Percentiles rank a stretch among this genome's conserved stretches.
Conservation (phyloP, 92 coral and sea anemone species). For the Phenganax stokvisi region DNA sequence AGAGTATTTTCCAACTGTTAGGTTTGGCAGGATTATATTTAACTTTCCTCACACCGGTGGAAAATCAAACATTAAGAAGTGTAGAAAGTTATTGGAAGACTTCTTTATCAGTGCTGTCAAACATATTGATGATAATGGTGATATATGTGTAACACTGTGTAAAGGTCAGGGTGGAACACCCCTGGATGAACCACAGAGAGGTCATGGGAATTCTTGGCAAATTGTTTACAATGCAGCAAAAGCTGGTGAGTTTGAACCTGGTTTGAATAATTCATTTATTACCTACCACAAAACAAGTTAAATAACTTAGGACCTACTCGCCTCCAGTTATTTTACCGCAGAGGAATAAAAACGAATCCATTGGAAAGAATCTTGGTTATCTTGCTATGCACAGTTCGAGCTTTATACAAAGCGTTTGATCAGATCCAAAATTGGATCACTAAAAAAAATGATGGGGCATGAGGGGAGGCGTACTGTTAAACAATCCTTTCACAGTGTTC, state of each 20-base stretch:
- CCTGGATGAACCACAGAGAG: constrained; percentile 64
- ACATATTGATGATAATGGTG: constrained; percentile 57
- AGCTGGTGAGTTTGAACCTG: constrained; percentile 53
- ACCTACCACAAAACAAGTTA: neutral
- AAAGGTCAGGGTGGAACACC: constrained; percentile 99
- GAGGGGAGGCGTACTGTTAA: too few species aligned
- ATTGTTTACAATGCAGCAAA: constrained; percentile 87
- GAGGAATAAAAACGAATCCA: too few species aligned
- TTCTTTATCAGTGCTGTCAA: constrained; percentile 74
- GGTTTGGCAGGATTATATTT: constrained; percentile 73
- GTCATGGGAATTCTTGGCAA: constrained; percentile 90
- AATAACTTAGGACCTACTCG: too few species aligned
- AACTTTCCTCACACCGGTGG: constrained; percentile 97
- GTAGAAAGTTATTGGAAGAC: constrained; percentile 64
- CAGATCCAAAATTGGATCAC: too few species aligned
- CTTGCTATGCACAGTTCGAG: too few species aligned
- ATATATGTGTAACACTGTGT: constrained; percentile 84
- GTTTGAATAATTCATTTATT: neutral
- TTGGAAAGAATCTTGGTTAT: too few species aligned
- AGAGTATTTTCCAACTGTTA: constrained; percentile 46
- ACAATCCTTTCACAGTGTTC: too few species aligned
- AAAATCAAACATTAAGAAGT: constrained; percentile 76
- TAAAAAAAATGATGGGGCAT: too few species aligned
- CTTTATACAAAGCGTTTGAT: too few species aligned
- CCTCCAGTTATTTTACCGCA: too few species aligned